Evolutionary conservation across 92 coral and sea anemone genomes (phyloP).

Genomic region (Hydrozoanthus gracilis): DNA sequence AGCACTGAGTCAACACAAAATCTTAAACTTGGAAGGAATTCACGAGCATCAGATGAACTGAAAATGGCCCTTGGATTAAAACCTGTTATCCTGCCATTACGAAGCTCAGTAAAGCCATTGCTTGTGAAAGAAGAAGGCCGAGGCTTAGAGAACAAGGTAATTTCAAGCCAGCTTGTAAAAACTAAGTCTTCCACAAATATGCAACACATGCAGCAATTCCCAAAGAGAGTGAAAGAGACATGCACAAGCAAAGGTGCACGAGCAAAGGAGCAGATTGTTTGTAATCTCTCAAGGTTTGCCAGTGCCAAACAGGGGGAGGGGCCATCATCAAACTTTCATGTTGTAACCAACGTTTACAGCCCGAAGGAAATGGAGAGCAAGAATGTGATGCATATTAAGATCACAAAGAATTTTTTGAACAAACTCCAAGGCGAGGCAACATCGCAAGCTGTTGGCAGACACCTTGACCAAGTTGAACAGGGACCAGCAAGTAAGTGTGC

Average conservation of each 20-base stretch:
- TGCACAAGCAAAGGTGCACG: slow-evolving; percentile 25
- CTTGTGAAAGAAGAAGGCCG: background rate
- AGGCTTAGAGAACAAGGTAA: background rate
- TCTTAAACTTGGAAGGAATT: slow-evolving; percentile 17
- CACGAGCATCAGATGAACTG: slow-evolving; percentile 47
- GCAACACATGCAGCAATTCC: slow-evolving; percentile 21
- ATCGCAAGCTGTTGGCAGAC: slow-evolving; percentile 13
- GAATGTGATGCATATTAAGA: slow-evolving; percentile 79
- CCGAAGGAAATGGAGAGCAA: slow-evolving; percentile 79
- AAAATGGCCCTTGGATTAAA: slow-evolving; percentile 50
- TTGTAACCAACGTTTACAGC: slow-evolving; percentile 65
- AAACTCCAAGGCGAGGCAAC: slow-evolving; percentile 34
- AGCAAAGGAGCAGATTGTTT: slow-evolving; percentile 67
- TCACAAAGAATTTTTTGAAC: slow-evolving; percentile 65
- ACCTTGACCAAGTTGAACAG: slow-evolving; percentile 24
- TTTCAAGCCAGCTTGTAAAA: background rate
- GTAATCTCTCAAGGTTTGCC: slow-evolving; percentile 70
- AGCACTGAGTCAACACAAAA: background rate
- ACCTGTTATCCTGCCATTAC: background rate
- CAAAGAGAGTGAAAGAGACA: slow-evolving; percentile 24
- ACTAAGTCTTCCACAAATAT: background rate
- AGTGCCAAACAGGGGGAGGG: slow-evolving; percentile 51
- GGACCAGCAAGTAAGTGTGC: background rate
- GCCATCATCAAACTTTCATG: slow-evolving; percentile 45
- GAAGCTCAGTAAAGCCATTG: background rate